These are phyloP conservation scores for Thryonomys swinderianus DNA, from an alignment of 2,113 vertebrate genomes.

Conservation along the genomic window DNA sequence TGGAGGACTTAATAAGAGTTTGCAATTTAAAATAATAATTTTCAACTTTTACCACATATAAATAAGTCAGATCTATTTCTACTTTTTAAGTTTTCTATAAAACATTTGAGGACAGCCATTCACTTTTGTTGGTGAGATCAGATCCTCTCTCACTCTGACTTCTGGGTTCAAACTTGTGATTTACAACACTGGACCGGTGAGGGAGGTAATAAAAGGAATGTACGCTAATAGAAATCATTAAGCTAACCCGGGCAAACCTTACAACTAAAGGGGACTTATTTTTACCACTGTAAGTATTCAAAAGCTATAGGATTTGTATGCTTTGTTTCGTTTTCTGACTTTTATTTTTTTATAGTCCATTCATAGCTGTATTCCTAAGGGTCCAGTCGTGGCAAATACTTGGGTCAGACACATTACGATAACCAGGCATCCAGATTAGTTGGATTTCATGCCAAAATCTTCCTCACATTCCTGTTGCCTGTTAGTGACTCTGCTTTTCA, in stretches of 20 bases:
- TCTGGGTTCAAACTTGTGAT: background rate
- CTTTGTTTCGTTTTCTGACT: background rate
- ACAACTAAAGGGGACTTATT: background rate
- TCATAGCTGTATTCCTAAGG: background rate
- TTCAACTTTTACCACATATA: background rate
- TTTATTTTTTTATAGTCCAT: background rate
- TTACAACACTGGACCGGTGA: background rate
- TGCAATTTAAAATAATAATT: background rate
- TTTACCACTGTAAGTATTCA: background rate
- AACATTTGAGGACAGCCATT: background rate
- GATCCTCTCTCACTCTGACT: background rate
- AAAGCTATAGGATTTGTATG: background rate
- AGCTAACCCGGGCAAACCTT: background rate
- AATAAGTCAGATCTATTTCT: background rate
- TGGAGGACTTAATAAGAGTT: background rate
- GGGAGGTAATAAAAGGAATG: background rate
- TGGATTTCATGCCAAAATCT: background rate
- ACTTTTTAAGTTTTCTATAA: background rate
- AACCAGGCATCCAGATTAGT: background rate
- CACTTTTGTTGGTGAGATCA: background rate
- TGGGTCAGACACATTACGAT: background rate
- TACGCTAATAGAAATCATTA: background rate
- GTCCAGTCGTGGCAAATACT: background rate
- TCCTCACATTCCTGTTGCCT: background rate
- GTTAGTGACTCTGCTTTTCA: background rate